Evolutionary conservation across 2,888 invertebrate genomes (phyloP).

Genomic region (Dasysyrphus tricinctus): DNA sequence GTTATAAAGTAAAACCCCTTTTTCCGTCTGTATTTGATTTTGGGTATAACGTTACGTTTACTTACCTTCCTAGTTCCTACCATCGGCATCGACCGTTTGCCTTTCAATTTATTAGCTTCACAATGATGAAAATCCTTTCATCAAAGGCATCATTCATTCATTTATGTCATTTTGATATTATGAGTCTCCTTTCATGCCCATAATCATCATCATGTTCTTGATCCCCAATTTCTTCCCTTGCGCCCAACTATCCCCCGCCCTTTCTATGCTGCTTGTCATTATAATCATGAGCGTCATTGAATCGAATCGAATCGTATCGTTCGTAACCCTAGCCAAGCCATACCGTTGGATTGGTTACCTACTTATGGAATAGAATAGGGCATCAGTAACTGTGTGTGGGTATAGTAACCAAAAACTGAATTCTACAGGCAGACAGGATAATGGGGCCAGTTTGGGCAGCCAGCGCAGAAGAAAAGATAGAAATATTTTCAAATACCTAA

Average conservation of each 20-base stretch:
- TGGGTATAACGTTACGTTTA: neutral
- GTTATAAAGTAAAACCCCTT: neutral
- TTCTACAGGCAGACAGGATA: conserved; percentile 20
- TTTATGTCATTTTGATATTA: conserved; percentile 74
- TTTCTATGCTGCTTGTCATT: conserved; percentile 21
- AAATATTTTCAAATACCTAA: conserved; percentile 5
- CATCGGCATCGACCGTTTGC: conserved; percentile 49
- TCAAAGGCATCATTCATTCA: conserved; percentile 74
- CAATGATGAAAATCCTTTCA: conserved; percentile 72
- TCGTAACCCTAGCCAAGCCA: conserved; percentile 61
- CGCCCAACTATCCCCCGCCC: neutral
- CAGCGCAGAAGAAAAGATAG: conserved; percentile 5
- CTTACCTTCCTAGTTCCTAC: neutral
- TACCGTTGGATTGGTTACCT: conserved; percentile 43
- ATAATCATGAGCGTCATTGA: conserved; percentile 68
- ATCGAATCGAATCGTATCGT: conserved; percentile 63
- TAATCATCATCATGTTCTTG: conserved; percentile 53
- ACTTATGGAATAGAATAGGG: conserved; percentile 3
- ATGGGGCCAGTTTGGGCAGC: conserved; percentile 3
- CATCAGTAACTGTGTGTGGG: conserved; percentile 1
- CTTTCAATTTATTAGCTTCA: conserved; percentile 71
- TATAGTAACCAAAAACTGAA: conserved; percentile 52
- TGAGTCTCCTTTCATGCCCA: conserved; percentile 63
- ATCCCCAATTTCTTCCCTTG: neutral
- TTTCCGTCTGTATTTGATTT: conserved; percentile 1